Base-by-base conservation (phyloP, 1,140 invertebrate genomes). In the Stegodyphus dumicola region DNA sequence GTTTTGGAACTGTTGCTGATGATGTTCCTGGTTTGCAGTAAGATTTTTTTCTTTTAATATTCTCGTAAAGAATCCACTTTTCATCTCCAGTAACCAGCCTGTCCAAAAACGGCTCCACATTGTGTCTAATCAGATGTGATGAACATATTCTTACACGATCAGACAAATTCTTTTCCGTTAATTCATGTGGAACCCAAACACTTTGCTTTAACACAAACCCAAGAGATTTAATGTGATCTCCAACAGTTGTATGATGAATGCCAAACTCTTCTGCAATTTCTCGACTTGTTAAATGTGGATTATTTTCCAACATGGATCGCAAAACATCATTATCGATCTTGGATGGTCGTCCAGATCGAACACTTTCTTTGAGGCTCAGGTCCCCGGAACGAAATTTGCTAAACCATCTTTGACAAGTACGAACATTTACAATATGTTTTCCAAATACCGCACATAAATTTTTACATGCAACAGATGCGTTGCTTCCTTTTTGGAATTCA, bases 121-220 rank as follows among this genome's bases (percentile, higher is more conserved):
- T 60, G 56, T 60, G 56, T 60, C 56, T 60, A 60, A 60, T 60
- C 56, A 60, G 56, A 60, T 60, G 56, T 60, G 56, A 60, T 60
- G 56, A 60, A 60, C 56, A 60, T 5, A 60, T 60, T 60, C 56
- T 60, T 60, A 60, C 56, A 60, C 15, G 56, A 9, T 60, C 56
- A 60, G 56, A 60, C 56, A 60, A 60, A 60, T 60, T 60, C 56
- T 60, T 60, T 60, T 60, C 56, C 15, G 56, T 60, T 60, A 60
- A 5, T 5, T 10, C 56, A 60, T 60, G 56, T 1, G 56, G 56
- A 60, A 60, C 9, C 56, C 56, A 60, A 60, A 60, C 56, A 60
- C 56, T 60, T 60, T 60, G 56, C 56, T 60, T 60, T 60, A 60
- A 60, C 56, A 60, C 56, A 60, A 60, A 60, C 56, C 56, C 56